Percentiles rank a stretch among this genome's conserved stretches.
Evolutionary conservation across 2,113 vertebrate genomes (phyloP).

Genomic region (Elanus axillaris): DNA sequence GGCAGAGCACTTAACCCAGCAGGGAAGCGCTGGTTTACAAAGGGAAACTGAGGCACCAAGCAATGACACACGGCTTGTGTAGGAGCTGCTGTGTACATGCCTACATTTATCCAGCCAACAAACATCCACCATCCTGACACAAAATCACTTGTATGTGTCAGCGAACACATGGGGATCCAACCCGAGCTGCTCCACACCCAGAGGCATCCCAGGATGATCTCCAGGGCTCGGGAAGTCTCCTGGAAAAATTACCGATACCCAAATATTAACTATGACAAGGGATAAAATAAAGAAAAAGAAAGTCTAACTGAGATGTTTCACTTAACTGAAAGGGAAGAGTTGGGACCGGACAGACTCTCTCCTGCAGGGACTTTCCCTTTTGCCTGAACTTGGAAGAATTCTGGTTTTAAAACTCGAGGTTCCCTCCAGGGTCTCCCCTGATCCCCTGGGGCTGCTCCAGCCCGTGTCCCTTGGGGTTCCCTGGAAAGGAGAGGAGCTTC

Average conservation of each 20-base stretch:
- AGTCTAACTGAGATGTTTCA: rapidly evolving
- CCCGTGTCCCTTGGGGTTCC: not conserved
- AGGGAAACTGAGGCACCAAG: not conserved
- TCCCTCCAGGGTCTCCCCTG: not conserved
- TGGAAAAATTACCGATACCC: not conserved
- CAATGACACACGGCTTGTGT: rapidly evolving
- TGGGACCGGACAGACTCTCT: not conserved
- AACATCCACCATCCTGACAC: not conserved
- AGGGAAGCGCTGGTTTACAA: not conserved
- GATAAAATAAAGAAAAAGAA: not conserved
- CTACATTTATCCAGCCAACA: not conserved
- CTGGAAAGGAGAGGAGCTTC: not conserved
- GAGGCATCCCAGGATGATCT: not conserved
- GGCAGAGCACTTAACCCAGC: not conserved
- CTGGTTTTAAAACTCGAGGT: not conserved
- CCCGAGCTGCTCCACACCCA: not conserved
- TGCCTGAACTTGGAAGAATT: not conserved
- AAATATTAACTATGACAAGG: not conserved
- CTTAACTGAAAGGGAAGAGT: not conserved
- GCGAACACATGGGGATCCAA: not conserved
- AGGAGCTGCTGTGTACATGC: not conserved
- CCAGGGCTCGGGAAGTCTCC: not conserved
- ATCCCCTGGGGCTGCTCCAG: not conserved
- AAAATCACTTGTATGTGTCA: not conserved
- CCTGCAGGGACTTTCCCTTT: not conserved